Percentiles rank a stretch among this genome's conserved stretches.
Conservation (phyloP, 2,888 invertebrate genomes). For the Cyclophora albipunctata region DNA sequence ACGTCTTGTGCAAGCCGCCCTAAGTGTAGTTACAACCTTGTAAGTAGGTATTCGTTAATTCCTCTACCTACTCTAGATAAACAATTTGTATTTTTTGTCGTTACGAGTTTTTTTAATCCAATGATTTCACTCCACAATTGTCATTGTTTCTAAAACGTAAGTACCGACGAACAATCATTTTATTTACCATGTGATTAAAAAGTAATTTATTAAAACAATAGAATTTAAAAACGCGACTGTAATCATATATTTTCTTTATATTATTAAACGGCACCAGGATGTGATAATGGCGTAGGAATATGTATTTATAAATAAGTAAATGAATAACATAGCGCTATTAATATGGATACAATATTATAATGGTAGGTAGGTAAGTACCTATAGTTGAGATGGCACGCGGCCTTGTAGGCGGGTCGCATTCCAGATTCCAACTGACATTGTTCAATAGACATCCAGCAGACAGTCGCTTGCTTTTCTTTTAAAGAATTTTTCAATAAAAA, state of each 20-base stretch:
- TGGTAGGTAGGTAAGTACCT: constrained; percentile 14
- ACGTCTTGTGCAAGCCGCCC: no score
- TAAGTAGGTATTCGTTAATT: no score
- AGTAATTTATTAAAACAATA: constrained; percentile 6
- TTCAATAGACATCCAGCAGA: constrained; percentile 34
- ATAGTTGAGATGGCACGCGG: constrained; percentile 44
- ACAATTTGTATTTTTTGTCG: no score
- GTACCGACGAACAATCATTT: constrained; percentile 4
- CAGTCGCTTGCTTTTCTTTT: constrained; percentile 26
- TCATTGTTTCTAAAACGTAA: no score
- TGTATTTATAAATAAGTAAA: constrained; percentile 6
- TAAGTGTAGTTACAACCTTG: no score
- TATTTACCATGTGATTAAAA: constrained; percentile 1
- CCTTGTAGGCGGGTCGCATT: constrained; percentile 71
- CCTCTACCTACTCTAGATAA: no score
- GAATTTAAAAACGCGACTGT: no score
- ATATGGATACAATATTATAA: constrained; percentile 28
- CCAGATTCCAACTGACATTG: constrained; percentile 66
- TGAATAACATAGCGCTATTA: constrained; percentile 18
- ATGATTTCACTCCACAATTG: no score
- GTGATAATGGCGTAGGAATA: no score
- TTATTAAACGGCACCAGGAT: no score
- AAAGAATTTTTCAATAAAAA: constrained; percentile 3
- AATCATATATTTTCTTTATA: no score
- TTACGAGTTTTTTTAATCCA: no score